Conservation (phyloP, 2,888 invertebrate species). For the Tetranychus piercei region DNA sequence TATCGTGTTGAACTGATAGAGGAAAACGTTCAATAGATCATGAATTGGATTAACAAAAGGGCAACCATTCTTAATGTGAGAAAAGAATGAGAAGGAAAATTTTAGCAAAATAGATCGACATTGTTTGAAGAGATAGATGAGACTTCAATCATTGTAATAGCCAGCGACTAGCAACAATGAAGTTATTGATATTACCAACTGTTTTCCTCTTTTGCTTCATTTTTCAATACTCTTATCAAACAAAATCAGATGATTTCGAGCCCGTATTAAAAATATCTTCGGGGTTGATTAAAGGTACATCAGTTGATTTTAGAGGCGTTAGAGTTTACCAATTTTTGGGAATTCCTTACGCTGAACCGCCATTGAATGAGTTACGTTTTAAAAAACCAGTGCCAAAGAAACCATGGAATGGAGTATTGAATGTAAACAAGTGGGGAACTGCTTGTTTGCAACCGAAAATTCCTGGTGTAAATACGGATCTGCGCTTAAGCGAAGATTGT, state of each 20-base stretch:
- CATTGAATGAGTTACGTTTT: background rate
- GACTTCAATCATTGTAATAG: too few relatives aligned
- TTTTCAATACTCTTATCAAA: too few relatives aligned
- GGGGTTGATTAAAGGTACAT: background rate
- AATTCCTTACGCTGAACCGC: background rate
- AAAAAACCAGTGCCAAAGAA: background rate
- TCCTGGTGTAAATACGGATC: background rate
- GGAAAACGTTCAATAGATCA: background rate
- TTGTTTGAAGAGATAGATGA: too few relatives aligned
- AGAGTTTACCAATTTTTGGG: background rate
- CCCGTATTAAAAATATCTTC: background rate
- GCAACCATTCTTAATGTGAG: background rate
- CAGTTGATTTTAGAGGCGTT: background rate
- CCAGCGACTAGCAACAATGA: too few relatives aligned
- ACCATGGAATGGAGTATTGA: background rate
- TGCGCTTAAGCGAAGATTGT: slow-evolving; percentile 21
- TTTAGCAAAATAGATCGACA: too few relatives aligned
- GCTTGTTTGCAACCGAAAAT: background rate
- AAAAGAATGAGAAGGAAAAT: too few relatives aligned
- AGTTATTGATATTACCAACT: too few relatives aligned
- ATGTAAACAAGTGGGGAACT: background rate
- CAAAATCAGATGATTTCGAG: background rate
- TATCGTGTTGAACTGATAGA: too few relatives aligned
- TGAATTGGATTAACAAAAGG: background rate
- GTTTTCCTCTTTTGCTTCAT: too few relatives aligned